Conservation (phyloP, 2,888 invertebrate genomes). For the Melanchra persicariae region DNA sequence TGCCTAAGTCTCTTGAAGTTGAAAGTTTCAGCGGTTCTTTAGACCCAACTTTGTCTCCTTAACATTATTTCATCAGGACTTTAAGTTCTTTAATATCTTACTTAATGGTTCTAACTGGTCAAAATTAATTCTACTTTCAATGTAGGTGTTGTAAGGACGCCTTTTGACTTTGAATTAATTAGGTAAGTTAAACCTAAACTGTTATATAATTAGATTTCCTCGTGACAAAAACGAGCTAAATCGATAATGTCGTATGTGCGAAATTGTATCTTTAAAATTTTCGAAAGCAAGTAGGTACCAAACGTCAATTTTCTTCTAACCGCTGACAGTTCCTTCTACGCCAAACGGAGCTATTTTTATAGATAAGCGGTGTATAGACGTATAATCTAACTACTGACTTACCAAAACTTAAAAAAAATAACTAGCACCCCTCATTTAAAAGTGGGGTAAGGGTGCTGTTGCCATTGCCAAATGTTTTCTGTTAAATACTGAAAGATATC, state of each 20-base stretch:
- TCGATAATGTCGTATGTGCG: background rate
- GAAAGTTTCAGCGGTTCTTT: conserved; percentile 23
- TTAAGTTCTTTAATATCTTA: conserved; percentile 5
- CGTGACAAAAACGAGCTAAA: background rate
- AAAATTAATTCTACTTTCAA: conserved; percentile 22
- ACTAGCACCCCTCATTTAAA: too few species aligned
- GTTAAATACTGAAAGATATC: too few species aligned
- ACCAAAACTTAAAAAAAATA: too few species aligned
- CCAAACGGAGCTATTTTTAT: too few species aligned
- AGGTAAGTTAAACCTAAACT: background rate
- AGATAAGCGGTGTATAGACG: too few species aligned
- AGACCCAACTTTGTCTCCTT: conserved; percentile 37
- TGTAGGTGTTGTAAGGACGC: background rate
- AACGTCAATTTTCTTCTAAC: too few species aligned
- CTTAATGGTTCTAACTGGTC: conserved; percentile 5
- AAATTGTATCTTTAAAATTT: too few species aligned
- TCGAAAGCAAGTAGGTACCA: too few species aligned
- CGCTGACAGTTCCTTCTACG: too few species aligned
- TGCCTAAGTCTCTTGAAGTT: conserved; percentile 1
- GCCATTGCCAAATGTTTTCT: too few species aligned
- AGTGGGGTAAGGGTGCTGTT: too few species aligned
- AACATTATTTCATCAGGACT: conserved; percentile 20
- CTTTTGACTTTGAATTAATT: background rate
- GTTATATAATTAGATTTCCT: background rate
- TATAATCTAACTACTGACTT: too few species aligned